Evolutionary conservation across 2,113 vertebrate species (phyloP), one percentile per base, ranked within the genome.

Genomic region (Erpornis zantholeuca): DNA sequence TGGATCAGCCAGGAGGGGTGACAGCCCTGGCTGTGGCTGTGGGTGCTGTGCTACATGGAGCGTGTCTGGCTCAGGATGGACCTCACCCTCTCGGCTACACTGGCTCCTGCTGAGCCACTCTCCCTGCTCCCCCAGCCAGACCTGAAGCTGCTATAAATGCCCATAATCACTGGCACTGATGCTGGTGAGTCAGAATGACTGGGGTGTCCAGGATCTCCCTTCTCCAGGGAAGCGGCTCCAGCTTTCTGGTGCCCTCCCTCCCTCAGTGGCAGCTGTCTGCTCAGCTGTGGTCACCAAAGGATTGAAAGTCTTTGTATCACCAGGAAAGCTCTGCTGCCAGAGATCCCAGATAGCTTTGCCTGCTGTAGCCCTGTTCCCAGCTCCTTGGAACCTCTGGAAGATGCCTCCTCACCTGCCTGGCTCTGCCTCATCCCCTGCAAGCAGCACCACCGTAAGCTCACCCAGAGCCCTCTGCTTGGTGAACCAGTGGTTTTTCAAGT

Each of bases 21-120:
- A 59, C 45, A n/a, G 33, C 52, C 71, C 73, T 90, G 52, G 68
- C 4, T 81, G 86, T 38, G 22, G 82, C 75, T n/a, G 57, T 0
- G 53, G 40, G 33, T 31, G 33, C 13, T 0, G 1, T 0, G 4
- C 45, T 14, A 35, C 24, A 1, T 2, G 13, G 44, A 85, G 70
- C 3, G 0, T 57, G 65, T 82, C 87, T 0, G 0, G 69, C 54
- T 54, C 24, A 17, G 63, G 81, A 84, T 45, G 70, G 76, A 86
- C 5, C 20, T 80, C 69, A 86, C 33, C 57, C 56, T 63, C 47
- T 73, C 0, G 0, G 50, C 57, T 57, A 15, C 1, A 1, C 42
- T 0, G 0, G 54, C 45, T 69, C 53, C 72, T 14, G 1, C 12
- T 59, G 64, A 36, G 1, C 1, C 22, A 17, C 75, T 64, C 40